These are phyloP conservation scores for Petrolisthes cinctipes DNA, from an alignment of 2,888 invertebrate species.

Conservation along the genomic window DNA sequence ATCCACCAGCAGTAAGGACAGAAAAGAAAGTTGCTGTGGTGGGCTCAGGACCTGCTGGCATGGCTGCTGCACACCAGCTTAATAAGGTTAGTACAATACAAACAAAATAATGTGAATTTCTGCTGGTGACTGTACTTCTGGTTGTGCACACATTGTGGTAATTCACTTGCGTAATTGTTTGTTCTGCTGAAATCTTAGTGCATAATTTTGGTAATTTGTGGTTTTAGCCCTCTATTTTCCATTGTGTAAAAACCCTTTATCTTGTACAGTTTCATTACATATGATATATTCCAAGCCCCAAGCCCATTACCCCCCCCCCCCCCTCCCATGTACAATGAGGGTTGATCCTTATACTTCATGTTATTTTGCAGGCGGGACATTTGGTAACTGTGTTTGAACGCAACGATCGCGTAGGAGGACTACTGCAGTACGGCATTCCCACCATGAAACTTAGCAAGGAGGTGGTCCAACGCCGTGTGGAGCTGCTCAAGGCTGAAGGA, in stretches of 20 bases:
- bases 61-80: conserved; percentile 96
- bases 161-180: not conserved
- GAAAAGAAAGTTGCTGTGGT: conserved; percentile 89
- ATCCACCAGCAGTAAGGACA: conserved; percentile 81
- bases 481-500: conserved; percentile 89
- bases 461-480: conserved; percentile 89
- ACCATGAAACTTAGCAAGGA: conserved; percentile 98
- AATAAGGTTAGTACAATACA: conserved; percentile 76
- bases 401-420: conserved; percentile 94
- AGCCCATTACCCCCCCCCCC: too few species aligned
- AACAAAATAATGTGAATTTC: too few species aligned
- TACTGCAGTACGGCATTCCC: conserved; percentile 97
- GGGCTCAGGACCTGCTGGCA: conserved; percentile 93
- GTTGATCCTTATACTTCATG: not conserved
- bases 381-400: conserved; percentile 96
- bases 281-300: too few species aligned
- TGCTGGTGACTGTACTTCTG: too few species aligned
- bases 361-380: conserved; percentile 82
- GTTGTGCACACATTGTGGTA: too few species aligned
- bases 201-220: not conserved
- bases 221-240: too few species aligned
- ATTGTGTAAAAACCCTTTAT: not conserved
- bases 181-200: not conserved
- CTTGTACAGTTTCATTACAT: too few species aligned
- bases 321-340: too few species aligned